phyloP scores from a whole-genome alignment of 2,888 invertebrate genomes.

The Gortyna flavago region DNA sequence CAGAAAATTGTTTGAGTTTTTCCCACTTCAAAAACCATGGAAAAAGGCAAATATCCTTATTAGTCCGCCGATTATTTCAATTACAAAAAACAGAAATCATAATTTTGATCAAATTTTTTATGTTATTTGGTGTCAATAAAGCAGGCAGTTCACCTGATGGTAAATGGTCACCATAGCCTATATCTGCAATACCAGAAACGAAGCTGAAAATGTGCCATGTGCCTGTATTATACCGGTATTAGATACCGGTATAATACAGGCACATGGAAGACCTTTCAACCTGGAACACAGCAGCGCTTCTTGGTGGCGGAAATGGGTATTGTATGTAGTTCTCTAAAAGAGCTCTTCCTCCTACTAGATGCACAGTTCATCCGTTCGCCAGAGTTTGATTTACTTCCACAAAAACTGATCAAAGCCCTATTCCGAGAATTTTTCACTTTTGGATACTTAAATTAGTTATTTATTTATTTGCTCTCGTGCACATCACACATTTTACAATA shows the following conservation, averaged over 20 bases:
- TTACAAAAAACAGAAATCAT: background rate
- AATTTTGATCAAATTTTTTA: background rate
- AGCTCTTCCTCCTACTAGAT: background rate
- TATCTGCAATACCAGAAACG: background rate
- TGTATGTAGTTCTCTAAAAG: background rate
- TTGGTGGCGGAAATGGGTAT: background rate
- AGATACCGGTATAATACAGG: too few species aligned
- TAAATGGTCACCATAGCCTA: background rate
- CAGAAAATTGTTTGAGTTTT: background rate
- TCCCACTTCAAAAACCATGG: background rate
- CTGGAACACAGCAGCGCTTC: background rate
- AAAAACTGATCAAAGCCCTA: background rate
- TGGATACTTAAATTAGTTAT: background rate
- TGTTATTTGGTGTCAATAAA: background rate
- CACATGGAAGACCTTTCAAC: background rate
- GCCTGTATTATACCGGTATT: background rate
- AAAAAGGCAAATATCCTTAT: background rate
- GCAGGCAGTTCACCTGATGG: background rate
- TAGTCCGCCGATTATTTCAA: background rate
- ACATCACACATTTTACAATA: background rate
- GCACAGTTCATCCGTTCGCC: background rate
- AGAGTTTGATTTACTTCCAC: background rate
- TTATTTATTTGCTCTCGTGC: background rate
- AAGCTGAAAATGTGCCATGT: background rate
- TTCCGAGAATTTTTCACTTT: background rate